phyloP scores from a whole-genome alignment of 2,113 vertebrate genomes.

The Trogon melanurus region DNA sequence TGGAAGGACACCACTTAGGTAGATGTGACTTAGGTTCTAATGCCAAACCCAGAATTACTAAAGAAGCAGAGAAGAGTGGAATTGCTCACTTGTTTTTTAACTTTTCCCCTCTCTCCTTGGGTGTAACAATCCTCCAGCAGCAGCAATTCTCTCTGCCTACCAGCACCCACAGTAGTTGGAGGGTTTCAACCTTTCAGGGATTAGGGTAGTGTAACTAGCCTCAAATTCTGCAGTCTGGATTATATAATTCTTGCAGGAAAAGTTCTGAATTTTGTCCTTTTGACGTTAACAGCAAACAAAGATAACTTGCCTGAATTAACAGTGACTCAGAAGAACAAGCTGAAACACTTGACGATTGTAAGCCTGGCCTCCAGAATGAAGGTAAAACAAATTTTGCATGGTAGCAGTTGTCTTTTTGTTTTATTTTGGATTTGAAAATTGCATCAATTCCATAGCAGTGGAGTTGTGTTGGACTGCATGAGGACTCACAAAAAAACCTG shows the following conservation, averaged over 20 bases:
- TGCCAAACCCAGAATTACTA: background rate
- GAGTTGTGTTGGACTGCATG: background rate
- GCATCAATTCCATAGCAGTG: background rate
- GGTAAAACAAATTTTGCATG: constrained; percentile 55
- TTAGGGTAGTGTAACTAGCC: background rate
- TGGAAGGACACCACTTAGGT: background rate
- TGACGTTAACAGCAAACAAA: constrained; percentile 78
- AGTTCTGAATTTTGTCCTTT: constrained; percentile 50
- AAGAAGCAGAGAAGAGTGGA: background rate
- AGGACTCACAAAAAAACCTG: background rate
- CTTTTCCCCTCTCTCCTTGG: background rate
- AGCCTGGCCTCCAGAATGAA: constrained; percentile 86
- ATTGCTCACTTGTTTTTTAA: background rate
- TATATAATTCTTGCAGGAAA: background rate
- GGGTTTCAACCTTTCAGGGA: background rate
- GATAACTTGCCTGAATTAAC: constrained; percentile 82
- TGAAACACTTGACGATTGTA: constrained; percentile 86
- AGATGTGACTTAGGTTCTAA: background rate
- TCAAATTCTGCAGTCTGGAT: background rate
- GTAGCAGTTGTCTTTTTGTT: background rate
- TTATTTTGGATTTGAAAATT: background rate
- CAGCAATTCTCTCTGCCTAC: background rate
- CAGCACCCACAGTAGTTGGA: background rate
- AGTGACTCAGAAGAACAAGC: constrained; percentile 84
- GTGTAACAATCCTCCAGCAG: background rate